A percentile compares a stretch with the other conserved stretches of the same genome.
Conservation (phyloP, 92 coral and sea anemone species). For the Zoanthus gigantus region DNA sequence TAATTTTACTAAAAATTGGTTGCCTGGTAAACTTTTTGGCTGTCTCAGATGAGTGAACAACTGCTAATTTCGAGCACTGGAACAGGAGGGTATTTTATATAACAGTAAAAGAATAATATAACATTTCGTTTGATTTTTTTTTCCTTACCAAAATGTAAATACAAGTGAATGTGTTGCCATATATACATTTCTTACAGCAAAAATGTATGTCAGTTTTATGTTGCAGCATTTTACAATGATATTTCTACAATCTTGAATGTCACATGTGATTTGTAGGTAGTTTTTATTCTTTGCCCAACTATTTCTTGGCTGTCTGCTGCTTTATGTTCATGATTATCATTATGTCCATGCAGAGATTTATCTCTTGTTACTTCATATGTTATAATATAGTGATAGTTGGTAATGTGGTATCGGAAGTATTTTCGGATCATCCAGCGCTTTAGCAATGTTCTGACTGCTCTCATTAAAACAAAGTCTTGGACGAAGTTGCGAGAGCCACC, state of each 20-base stretch:
- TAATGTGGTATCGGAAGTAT: constrained; percentile 21
- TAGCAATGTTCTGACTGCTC: constrained; percentile 9
- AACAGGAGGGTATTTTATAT: constrained; percentile 10
- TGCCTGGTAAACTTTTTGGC: background rate
- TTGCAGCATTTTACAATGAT: constrained; percentile 28
- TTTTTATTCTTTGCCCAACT: constrained; percentile 6
- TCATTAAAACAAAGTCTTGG: constrained; percentile 22
- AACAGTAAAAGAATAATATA: constrained; percentile 6
- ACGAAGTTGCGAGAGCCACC: constrained; percentile 9
- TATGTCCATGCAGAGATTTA: constrained; percentile 27
- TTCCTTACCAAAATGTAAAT: background rate
- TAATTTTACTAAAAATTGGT: too few species aligned
- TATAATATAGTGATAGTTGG: constrained; percentile 11
- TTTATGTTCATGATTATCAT: constrained; percentile 21
- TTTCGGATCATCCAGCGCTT: constrained; percentile 15
- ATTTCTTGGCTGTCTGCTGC: constrained; percentile 17
- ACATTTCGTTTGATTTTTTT: constrained; percentile 8
- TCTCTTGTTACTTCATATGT: constrained; percentile 17
- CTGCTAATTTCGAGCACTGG: background rate
- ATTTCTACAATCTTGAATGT: constrained; percentile 31
- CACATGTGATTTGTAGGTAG: constrained; percentile 31
- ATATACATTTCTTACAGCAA: constrained; percentile 12
- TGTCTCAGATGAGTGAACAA: background rate
- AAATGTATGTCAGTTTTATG: background rate
- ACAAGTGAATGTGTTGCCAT: constrained; percentile 17